These are phyloP conservation scores for Lutra lutra DNA, from an alignment of 2,797 vertebrate species.

Conservation along the genomic window DNA sequence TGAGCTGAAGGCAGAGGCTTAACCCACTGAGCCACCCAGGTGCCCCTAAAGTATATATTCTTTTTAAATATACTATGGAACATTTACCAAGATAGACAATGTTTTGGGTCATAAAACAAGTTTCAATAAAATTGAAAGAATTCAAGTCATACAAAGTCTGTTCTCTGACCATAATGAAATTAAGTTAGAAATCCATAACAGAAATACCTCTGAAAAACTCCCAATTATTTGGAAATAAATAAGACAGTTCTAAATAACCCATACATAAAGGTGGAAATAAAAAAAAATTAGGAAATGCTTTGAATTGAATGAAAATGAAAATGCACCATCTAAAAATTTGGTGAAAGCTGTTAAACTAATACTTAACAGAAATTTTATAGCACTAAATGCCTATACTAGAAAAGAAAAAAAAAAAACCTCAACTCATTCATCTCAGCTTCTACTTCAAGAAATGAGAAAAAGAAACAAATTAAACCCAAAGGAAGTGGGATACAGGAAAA, in stretches of 20 bases:
- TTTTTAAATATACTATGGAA: background rate
- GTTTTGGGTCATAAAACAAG: background rate
- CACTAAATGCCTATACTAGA: background rate
- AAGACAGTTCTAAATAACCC: background rate
- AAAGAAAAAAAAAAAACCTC: background rate
- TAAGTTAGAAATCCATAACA: background rate
- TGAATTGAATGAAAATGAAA: background rate
- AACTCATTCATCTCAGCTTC: background rate
- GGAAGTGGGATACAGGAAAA: background rate
- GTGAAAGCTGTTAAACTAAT: background rate
- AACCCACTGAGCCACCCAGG: too few species aligned
- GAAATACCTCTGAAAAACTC: background rate
- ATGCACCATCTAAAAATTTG: background rate
- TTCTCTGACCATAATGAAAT: background rate
- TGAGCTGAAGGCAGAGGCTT: too few species aligned
- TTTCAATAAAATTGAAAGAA: background rate
- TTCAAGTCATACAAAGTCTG: background rate
- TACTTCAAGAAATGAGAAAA: background rate
- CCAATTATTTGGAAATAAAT: background rate
- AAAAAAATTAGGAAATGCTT: background rate
- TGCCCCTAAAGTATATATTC: background rate
- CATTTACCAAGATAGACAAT: background rate
- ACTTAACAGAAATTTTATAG: background rate
- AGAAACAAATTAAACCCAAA: background rate
- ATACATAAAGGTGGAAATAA: background rate